phyloP scores from a whole-genome alignment of 2,797 vertebrate species.

The Diplodus puntazzo region DNA sequence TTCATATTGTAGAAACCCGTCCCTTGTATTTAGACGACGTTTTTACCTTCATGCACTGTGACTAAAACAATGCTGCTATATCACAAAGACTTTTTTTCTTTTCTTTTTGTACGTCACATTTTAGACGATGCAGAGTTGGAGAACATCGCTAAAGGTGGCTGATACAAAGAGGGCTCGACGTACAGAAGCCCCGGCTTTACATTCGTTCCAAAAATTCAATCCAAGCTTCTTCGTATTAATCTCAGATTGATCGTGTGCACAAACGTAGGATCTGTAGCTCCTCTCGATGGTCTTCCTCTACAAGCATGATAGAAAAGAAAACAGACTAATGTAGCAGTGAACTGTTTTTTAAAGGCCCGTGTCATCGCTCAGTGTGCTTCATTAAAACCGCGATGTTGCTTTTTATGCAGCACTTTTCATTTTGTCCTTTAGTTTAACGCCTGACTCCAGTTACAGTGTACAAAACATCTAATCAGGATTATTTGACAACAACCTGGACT shows the following conservation, averaged over 20 bases:
- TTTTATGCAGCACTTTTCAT: slow-evolving; percentile 46
- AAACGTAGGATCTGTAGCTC: slow-evolving; percentile 50
- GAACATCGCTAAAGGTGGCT: slow-evolving; percentile 38
- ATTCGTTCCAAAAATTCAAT: slow-evolving; percentile 40
- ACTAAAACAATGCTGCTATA: slow-evolving; percentile 83
- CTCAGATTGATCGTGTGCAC: slow-evolving; percentile 62
- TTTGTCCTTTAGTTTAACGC: slow-evolving; percentile 30
- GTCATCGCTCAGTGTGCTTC: slow-evolving; percentile 68
- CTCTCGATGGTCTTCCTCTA: slow-evolving; percentile 61
- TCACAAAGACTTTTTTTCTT: slow-evolving; percentile 71
- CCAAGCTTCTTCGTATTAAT: slow-evolving; percentile 58
- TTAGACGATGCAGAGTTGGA: slow-evolving; percentile 38
- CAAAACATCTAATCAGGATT: slow-evolving; percentile 7
- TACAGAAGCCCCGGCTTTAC: slow-evolving; percentile 34
- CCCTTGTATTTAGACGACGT: slow-evolving; percentile 73
- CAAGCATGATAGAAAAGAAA: slow-evolving; percentile 40
- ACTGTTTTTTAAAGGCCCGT: slow-evolving; percentile 45
- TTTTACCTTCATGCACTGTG: slow-evolving; percentile 83
- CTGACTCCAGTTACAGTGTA: slow-evolving; percentile 10
- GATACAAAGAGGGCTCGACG: slow-evolving; percentile 51
- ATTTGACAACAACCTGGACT: slow-evolving; percentile 11
- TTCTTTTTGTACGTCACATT: slow-evolving; percentile 55
- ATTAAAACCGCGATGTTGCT: slow-evolving; percentile 71
- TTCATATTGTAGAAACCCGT: slow-evolving; percentile 82
- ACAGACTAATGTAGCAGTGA: slow-evolving; percentile 57